These are phyloP conservation scores for Pyrrhia umbra DNA, from an alignment of 2,888 invertebrate genomes.

Conservation along the genomic window DNA sequence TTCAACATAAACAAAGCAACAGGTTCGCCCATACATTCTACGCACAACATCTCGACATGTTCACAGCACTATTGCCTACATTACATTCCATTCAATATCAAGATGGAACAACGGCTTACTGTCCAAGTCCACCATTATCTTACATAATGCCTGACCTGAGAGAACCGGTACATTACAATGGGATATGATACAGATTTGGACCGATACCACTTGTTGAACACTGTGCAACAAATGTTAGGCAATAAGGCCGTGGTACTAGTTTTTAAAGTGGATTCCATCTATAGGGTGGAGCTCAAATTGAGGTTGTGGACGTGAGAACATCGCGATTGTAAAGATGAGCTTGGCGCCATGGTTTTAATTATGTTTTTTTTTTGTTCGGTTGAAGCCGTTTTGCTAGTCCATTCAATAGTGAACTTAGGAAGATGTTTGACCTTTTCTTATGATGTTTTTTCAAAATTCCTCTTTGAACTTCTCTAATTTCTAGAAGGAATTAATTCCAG, in stretches of 20 bases:
- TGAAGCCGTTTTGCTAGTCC: too few relatives aligned
- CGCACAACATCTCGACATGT: not conserved
- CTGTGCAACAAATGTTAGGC: slow-evolving; percentile 37
- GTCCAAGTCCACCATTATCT: slow-evolving; percentile 11
- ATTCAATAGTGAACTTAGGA: too few relatives aligned
- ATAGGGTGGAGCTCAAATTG: slow-evolving; percentile 26
- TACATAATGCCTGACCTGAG: slow-evolving; percentile 37
- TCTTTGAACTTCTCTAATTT: too few relatives aligned
- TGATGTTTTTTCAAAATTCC: too few relatives aligned
- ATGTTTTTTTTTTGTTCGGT: not conserved
- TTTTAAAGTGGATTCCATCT: slow-evolving; percentile 19
- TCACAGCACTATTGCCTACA: not conserved
- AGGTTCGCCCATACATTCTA: not conserved
- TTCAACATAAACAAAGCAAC: slow-evolving; percentile 1
- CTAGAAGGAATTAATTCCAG: too few relatives aligned
- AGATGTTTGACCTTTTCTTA: too few relatives aligned
- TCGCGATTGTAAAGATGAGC: slow-evolving; percentile 6
- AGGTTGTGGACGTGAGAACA: slow-evolving; percentile 26
- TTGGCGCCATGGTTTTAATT: not conserved
- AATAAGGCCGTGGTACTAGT: slow-evolving; percentile 40
- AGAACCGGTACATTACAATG: slow-evolving; percentile 53
- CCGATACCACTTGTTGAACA: slow-evolving; percentile 30
- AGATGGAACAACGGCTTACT: not conserved
- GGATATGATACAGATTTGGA: slow-evolving; percentile 57
- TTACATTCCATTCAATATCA: slow-evolving; percentile 5